Evolutionary conservation across 2,113 vertebrate genomes (phyloP), one percentile per base, ranked within the genome.

Genomic region (Cyprinus carpio): DNA sequence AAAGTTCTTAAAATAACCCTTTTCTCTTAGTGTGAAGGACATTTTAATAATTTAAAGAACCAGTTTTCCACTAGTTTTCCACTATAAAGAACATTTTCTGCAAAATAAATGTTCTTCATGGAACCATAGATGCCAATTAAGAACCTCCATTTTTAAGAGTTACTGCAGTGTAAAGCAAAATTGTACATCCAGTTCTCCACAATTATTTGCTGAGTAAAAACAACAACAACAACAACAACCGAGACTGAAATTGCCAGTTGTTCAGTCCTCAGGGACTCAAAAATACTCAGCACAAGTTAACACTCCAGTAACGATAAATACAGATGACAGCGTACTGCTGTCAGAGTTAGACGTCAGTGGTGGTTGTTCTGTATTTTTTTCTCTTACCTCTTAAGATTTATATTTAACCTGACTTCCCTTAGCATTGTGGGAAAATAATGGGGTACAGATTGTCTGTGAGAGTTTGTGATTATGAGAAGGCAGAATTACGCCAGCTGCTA

Each of bases 401-500:
- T 46, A 80, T 64, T 65, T 65, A 46, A 43, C 78, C n/a, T 64
- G 78, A 29, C 58, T 40, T 79, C 23, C 34, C 31, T 62, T 3
- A 16, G 31, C 76, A 72, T 43, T 16, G 20, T 79, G 23, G n/a
- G 23, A 75, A 75, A 27, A 27, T 23, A 75, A 75, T 16, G 5
- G 20, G 71, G 20, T n/a, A 54, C 29, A 37, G 20, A 34, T 29
- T 18, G 54, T 54, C 56, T 58, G n/a, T 60, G 78, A 79, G 43
- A 77, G 58, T 78, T 31, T 74, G 64, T 62, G 13, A 85, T 79
- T 54, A 27, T 56, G 16, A 62, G 87, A 64, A 27, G 34, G 74
- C 86, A 88, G 89, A 91, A 91, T 89, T 87, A 89, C 90, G 90
- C 91, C 85, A 90, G 89, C 89, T 85, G 84, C 84, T 89, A 62